phyloP scores from a whole-genome alignment of 2,113 vertebrate genomes.

The Vombatus ursinus region DNA sequence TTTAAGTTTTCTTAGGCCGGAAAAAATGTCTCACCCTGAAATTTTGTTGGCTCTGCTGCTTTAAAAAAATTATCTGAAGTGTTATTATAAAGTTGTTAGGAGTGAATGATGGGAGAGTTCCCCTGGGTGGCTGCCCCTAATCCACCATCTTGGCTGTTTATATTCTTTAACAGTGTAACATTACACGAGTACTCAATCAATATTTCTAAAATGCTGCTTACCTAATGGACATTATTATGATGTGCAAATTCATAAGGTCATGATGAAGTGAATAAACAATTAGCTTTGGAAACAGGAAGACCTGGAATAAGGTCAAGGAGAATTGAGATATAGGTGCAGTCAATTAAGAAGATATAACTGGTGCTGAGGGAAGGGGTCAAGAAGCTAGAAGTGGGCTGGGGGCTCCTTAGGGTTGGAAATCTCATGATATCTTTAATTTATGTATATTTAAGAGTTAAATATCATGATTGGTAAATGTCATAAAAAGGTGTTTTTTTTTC shows the following conservation, averaged over 20 bases:
- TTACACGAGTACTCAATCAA: constrained; percentile 39
- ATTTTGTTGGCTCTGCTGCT: too few species aligned
- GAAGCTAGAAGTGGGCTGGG: constrained; percentile 17
- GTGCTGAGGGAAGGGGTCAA: constrained; percentile 36
- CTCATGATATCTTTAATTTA: background rate
- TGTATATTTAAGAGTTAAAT: too few species aligned
- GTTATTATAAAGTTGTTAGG: too few species aligned
- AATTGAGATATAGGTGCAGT: constrained; percentile 15
- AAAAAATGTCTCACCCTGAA: too few species aligned
- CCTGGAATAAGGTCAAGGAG: background rate
- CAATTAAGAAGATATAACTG: constrained; percentile 22
- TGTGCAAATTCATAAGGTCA: background rate
- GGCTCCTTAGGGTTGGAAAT: constrained; percentile 20
- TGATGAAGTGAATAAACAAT: too few species aligned
- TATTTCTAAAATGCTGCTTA: constrained; percentile 28
- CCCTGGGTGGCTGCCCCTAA: too few species aligned
- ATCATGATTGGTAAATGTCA: background rate
- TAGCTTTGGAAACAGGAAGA: too few species aligned
- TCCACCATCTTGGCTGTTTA: too few species aligned
- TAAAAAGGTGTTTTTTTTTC: background rate
- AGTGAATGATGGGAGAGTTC: too few species aligned
- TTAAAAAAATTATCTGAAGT: too few species aligned
- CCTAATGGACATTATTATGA: constrained; percentile 46
- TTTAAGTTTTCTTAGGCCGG: too few species aligned
- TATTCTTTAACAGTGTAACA: constrained; percentile 53